A percentile compares a stretch with the other conserved stretches of the same genome.
Evolutionary conservation across 2,113 vertebrate genomes (phyloP).

Genomic region (Bubalus kerabau): DNA sequence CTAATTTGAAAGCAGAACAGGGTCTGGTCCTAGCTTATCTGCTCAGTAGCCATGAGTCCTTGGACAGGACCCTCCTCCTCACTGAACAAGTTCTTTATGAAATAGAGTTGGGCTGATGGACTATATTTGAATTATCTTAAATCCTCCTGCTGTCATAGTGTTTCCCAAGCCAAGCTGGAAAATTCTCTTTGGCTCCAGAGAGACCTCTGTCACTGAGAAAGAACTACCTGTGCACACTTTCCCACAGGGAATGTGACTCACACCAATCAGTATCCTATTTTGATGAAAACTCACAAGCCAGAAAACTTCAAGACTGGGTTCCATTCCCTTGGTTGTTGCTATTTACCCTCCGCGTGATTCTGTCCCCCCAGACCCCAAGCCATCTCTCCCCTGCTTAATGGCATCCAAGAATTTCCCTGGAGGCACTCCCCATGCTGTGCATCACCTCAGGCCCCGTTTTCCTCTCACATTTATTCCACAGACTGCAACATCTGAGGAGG

Average conservation of each 20-base stretch:
- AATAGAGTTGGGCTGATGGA: neutral
- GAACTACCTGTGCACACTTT: neutral
- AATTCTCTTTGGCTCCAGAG: neutral
- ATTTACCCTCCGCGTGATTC: neutral
- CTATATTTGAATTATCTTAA: neutral
- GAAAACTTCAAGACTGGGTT: neutral
- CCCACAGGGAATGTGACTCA: neutral
- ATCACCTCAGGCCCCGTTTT: neutral
- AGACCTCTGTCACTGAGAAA: neutral
- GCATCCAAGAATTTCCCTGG: neutral
- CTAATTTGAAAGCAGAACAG: neutral
- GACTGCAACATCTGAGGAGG: neutral
- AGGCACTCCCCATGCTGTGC: too few species aligned
- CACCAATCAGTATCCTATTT: neutral
- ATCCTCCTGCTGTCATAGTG: neutral
- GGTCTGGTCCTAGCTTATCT: neutral
- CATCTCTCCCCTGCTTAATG: too few species aligned
- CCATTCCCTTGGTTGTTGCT: neutral
- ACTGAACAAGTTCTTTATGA: neutral
- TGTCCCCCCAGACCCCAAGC: neutral
- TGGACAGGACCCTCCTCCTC: neutral
- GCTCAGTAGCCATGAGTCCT: neutral
- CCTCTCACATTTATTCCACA: neutral
- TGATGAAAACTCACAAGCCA: neutral
- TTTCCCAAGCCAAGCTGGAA: neutral